These are phyloP conservation scores for Perca schrenkii DNA, from an alignment of 2,113 vertebrate species.

Conservation along the genomic window DNA sequence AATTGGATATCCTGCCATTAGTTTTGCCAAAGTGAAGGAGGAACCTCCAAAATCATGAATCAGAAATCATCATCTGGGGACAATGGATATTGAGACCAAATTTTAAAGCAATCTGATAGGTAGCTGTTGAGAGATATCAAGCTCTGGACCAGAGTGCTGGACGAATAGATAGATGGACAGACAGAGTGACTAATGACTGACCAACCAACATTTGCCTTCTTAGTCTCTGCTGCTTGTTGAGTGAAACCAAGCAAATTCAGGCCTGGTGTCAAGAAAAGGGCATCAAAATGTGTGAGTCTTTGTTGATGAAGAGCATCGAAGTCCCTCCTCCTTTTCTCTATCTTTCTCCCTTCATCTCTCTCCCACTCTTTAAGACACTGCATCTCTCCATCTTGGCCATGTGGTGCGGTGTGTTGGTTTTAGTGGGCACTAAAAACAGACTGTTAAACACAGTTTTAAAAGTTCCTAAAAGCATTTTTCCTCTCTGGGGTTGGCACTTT, in stretches of 20 bases:
- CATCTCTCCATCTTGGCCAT: slow-evolving; percentile 65
- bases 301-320: slow-evolving; percentile 4
- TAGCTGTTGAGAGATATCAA: background rate
- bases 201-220: background rate
- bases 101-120: background rate
- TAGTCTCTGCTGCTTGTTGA: background rate
- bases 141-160: background rate
- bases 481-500: slow-evolving; percentile 81
- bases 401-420: slow-evolving; percentile 78
- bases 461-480: slow-evolving; percentile 87
- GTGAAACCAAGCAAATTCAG: background rate
- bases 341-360: slow-evolving; percentile 34
- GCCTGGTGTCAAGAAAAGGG: slow-evolving; percentile 13
- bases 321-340: slow-evolving; percentile 14
- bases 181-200: background rate
- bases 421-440: slow-evolving; percentile 85
- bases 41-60: background rate
- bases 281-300: background rate
- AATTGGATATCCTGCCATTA: background rate
- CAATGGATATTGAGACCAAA: background rate
- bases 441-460: slow-evolving; percentile 86
- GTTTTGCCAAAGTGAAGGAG: background rate
- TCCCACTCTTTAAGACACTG: slow-evolving; percentile 26
- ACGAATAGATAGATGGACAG: background rate
- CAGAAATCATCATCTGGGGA: background rate